These are phyloP conservation scores for Brachionichthys hirsutus DNA, from an alignment of 2,113 vertebrate genomes.

Conservation along the genomic window DNA sequence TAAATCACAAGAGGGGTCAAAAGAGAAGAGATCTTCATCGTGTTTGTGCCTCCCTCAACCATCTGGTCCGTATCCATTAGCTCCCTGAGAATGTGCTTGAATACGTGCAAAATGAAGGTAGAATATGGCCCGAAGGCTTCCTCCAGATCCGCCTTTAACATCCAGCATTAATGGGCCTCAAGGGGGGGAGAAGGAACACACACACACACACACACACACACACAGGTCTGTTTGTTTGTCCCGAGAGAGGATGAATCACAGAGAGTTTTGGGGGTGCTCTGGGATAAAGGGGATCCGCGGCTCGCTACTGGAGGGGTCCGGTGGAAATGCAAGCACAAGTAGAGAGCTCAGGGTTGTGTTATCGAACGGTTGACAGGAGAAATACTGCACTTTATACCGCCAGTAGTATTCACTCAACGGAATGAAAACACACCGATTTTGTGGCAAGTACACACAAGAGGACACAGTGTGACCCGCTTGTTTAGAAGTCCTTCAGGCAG, in stretches of 20 bases:
- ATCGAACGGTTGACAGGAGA: conserved; percentile 5
- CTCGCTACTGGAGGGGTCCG: conserved; percentile 13
- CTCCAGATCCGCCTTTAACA: too few relatives aligned
- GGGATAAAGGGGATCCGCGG: conserved; percentile 44
- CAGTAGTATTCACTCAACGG: neutral
- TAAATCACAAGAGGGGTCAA: too few relatives aligned
- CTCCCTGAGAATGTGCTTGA: too few relatives aligned
- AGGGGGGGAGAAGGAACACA: neutral
- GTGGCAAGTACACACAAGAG: conserved; percentile 33
- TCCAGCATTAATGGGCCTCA: too few relatives aligned
- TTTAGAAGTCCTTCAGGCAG: conserved; percentile 53
- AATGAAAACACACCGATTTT: neutral
- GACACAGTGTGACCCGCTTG: conserved; percentile 61
- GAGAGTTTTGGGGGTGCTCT: conserved; percentile 14
- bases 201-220: too few relatives aligned
- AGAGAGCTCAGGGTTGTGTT: conserved; percentile 3
- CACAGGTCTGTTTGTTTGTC: conserved; percentile 13
- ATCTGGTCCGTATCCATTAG: too few relatives aligned
- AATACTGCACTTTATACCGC: conserved; percentile 12
- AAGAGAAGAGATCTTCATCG: too few relatives aligned
- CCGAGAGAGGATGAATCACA: conserved; percentile 7
- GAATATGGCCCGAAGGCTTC: too few relatives aligned
- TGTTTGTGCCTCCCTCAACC: too few relatives aligned
- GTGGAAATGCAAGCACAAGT: neutral
- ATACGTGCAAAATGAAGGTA: too few relatives aligned